Percentiles rank a stretch among this genome's conserved stretches.
phyloP scores from a whole-genome alignment of 2,797 vertebrate genomes.

The Vultur gryphus region DNA sequence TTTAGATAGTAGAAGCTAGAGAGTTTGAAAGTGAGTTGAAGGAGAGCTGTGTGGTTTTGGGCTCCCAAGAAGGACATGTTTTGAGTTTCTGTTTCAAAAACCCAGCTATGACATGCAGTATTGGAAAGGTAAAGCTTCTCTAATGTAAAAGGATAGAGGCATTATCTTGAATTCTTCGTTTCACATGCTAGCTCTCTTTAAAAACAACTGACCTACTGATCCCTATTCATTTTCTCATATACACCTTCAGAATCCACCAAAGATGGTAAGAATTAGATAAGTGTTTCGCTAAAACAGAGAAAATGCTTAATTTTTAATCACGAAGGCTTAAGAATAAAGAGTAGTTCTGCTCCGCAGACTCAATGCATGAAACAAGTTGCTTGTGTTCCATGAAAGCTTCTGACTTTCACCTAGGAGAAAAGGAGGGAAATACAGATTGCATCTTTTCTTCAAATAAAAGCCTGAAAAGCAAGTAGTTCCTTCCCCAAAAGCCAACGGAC shows the following conservation, averaged over 20 bases:
- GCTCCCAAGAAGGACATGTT: neutral
- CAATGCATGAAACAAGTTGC: neutral
- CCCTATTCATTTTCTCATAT: neutral
- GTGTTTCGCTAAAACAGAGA: neutral
- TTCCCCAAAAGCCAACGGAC: neutral
- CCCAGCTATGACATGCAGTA: neutral
- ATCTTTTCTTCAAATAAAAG: neutral
- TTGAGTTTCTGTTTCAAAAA: neutral
- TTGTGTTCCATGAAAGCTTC: neutral
- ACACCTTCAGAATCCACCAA: neutral
- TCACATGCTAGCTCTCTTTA: neutral
- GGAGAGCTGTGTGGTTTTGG: neutral
- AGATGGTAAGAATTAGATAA: neutral
- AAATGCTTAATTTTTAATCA: neutral
- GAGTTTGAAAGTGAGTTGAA: neutral
- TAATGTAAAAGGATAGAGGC: neutral
- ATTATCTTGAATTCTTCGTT: neutral
- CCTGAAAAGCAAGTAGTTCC: neutral
- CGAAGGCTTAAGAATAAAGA: neutral
- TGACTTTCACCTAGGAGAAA: neutral
- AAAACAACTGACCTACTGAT: neutral
- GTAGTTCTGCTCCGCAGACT: neutral
- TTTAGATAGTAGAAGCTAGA: neutral
- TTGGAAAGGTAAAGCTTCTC: neutral
- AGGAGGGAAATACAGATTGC: neutral